Evolutionary conservation across 2,888 invertebrate species (phyloP).

Genomic region (Lamellibrachia satsuma): DNA sequence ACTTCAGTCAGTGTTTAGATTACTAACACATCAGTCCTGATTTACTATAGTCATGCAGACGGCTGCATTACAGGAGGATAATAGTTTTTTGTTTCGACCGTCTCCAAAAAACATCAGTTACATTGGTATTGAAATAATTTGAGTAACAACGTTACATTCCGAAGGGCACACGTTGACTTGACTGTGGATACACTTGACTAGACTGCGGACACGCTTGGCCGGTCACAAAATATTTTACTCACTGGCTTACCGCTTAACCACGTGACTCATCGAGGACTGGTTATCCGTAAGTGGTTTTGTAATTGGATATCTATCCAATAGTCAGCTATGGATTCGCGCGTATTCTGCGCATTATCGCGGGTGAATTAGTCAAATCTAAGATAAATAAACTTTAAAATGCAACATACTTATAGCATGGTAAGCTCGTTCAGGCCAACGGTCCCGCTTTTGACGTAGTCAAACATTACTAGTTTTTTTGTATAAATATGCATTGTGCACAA

Average conservation of each 20-base stretch:
- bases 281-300: slow-evolving; percentile 12
- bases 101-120: not conserved
- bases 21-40: too few species aligned
- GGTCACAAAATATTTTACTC: not conserved
- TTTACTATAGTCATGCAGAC: too few species aligned
- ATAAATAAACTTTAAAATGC: not conserved
- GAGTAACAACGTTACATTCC: not conserved
- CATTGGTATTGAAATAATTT: not conserved
- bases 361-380: not conserved
- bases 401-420: not conserved
- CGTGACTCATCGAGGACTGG: not conserved
- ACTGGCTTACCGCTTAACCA: not conserved
- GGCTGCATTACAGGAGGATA: too few species aligned
- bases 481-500: not conserved
- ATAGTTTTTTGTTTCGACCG: not conserved
- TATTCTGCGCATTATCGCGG: not conserved
- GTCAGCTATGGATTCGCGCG: not conserved
- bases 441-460: not conserved
- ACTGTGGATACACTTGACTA: not conserved
- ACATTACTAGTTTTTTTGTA: not conserved
- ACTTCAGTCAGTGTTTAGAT: too few species aligned
- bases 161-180: not conserved
- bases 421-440: not conserved
- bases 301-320: not conserved
- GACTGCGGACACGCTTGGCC: not conserved